Percentiles rank a stretch among this genome's conserved stretches.
phyloP scores from a whole-genome alignment of 2,888 invertebrate species.

The Scaptomyza polygonia region DNA sequence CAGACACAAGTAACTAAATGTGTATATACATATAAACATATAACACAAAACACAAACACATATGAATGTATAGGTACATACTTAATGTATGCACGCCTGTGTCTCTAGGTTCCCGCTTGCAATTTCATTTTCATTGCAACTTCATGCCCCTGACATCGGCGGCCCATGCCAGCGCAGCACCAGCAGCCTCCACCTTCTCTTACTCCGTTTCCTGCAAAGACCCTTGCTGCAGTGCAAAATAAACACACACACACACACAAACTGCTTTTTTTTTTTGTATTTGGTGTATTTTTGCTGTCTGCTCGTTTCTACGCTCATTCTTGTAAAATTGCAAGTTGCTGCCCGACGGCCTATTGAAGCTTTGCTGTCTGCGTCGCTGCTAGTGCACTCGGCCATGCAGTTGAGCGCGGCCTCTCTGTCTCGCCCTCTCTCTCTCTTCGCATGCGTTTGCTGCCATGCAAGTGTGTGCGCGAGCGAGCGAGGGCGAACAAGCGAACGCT shows the following conservation, averaged over 20 bases:
- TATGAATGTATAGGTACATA: conserved; percentile 15
- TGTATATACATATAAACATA: conserved; percentile 52
- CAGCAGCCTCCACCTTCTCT: neutral
- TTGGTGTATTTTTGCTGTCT: conserved; percentile 37
- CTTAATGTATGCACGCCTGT: conserved; percentile 42
- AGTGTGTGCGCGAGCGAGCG: conserved; percentile 22
- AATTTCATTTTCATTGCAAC: conserved; percentile 78
- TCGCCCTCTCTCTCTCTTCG: conserved; percentile 6
- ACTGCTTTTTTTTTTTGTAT: conserved; percentile 9
- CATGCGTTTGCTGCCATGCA: neutral
- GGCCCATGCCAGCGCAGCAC: conserved; percentile 43
- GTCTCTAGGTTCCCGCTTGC: conserved; percentile 67
- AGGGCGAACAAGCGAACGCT: conserved; percentile 23
- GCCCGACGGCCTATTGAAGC: conserved; percentile 69
- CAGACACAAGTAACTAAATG: conserved; percentile 75
- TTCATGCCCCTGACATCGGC: conserved; percentile 77
- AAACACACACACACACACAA: conserved; percentile 1
- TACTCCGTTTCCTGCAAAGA: conserved; percentile 13
- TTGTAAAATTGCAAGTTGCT: conserved; percentile 72
- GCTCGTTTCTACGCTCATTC: conserved; percentile 72
- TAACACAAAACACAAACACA: conserved; percentile 36
- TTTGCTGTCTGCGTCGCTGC: conserved; percentile 25
- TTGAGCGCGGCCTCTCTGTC: conserved; percentile 14
- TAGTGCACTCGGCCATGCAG: conserved; percentile 56
- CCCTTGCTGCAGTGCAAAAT: conserved; percentile 25